Base-by-base conservation (phyloP, 2,888 invertebrate genomes). In the Hoplodrina ambigua region DNA sequence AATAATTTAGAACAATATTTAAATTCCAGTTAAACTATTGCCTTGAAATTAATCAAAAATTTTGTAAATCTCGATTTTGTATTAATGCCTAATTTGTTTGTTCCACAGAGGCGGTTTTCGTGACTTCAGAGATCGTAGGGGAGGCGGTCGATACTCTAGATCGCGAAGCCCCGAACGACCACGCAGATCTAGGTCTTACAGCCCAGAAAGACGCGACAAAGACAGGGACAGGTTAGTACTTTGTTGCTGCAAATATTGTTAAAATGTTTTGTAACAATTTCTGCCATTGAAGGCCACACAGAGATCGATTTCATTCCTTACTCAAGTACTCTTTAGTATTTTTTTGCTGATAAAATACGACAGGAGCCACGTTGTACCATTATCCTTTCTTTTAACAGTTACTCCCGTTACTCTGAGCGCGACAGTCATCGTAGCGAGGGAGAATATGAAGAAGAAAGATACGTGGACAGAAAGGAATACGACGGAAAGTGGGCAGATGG, bases 401-500 rank as follows among this genome's bases (percentile, higher is more conserved):
- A 93, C 86, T 93, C 93, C 77, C 94, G 95, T 81, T 96, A 93
- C 84, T 95, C 95, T 44, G 96, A 94, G 84, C 94, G 96, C 75
- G 93, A 82, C 82, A 94, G 94, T 81, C 96, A 95, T 85, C 95
- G 96, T 86, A 96, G 96, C 82, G 96, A 96, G 75, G 95, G 96
- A 53, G 95, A 96, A 81, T 96, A 96, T 78, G 96, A 96, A 87
- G 96, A 96, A 84, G 95, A 95, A 77, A 92, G 96, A 82, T 96
- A 95, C 88, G 96, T 96, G 72, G 96, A 97, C 89, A 93, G 97
- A 63, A 97, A 97, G 89, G 96, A 97, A 80, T 97, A 97, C 85
- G 97, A 97, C 82, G 97, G 97, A 6, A 97, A 97, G 88, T 97
- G 97, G 97, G 97, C 97, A 0, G 97, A 97, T 69, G 96, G 96